phyloP scores from a whole-genome alignment of 2,888 invertebrate species.

The Melinaea marsaeus region DNA sequence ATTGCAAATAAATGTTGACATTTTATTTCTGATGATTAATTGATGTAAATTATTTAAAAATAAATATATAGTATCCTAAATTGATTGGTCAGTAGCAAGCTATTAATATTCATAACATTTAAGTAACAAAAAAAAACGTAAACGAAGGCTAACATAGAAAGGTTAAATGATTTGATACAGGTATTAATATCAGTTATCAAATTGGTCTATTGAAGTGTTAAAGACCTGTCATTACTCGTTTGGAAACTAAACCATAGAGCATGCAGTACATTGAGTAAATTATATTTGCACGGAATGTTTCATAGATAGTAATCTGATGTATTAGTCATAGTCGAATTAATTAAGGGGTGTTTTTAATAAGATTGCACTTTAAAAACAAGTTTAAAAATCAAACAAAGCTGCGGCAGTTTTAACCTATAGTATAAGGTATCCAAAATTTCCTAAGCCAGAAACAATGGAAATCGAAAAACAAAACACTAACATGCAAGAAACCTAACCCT shows the following conservation, averaged over 20 bases:
- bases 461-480: constrained; percentile 31
- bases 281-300: constrained; percentile 6
- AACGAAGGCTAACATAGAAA: constrained; percentile 24
- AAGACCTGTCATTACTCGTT: constrained; percentile 16
- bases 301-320: no score
- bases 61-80: constrained; percentile 14
- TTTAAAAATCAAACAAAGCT: not conserved
- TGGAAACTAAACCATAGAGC: not conserved
- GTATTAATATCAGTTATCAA: constrained; percentile 22
- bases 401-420: not conserved
- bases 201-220: constrained; percentile 20
- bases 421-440: constrained; percentile 23
- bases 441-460: constrained; percentile 23
- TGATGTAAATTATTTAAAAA: not conserved
- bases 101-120: constrained; percentile 13
- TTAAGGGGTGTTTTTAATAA: not conserved
- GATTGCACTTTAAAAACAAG: not conserved
- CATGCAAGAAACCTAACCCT: constrained; percentile 59
- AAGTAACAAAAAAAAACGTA: constrained; percentile 16
- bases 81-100: constrained; percentile 20
- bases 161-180: constrained; percentile 22
- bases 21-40: not conserved
- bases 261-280: not conserved
- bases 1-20: not conserved
- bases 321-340: no score